Conservation (phyloP, 2,888 invertebrate species). For the Euphydryas editha region DNA sequence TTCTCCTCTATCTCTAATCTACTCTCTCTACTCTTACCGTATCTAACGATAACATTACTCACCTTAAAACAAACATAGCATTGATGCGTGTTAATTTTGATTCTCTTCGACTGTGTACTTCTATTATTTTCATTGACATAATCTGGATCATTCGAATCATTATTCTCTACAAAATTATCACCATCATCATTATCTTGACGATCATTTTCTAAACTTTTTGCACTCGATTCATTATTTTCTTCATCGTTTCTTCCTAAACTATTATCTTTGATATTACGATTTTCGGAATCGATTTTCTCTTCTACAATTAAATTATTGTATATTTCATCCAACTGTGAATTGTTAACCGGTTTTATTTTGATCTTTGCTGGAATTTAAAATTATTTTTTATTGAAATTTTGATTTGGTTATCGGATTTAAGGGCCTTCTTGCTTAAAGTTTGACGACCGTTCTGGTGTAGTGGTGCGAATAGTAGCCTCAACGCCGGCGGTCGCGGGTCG, state of each 20-base stretch:
- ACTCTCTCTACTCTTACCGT: too few relatives aligned
- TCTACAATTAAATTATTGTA: neutral
- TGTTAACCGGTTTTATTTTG: neutral
- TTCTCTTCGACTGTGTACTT: conserved; percentile 25
- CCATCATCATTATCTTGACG: neutral
- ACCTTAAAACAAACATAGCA: conserved; percentile 74
- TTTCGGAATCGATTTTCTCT: conserved; percentile 18
- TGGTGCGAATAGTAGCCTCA: too few relatives aligned
- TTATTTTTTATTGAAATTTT: neutral
- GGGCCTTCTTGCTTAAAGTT: too few relatives aligned
- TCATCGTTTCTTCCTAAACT: neutral
- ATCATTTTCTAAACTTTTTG: neutral
- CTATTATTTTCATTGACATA: conserved; percentile 15
- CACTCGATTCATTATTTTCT: neutral
- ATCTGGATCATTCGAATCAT: conserved; percentile 15
- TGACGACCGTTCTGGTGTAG: too few relatives aligned
- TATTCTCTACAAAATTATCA: neutral
- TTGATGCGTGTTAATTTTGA: conserved; percentile 59
- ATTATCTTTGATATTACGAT: conserved; percentile 31
- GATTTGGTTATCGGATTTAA: too few relatives aligned
- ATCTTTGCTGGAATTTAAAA: neutral
- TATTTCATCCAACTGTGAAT: neutral
- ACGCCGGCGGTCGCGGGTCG: too few relatives aligned
- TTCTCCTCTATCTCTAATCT: too few relatives aligned
- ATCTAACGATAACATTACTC: conserved; percentile 25